Conservation (phyloP, 2,797 vertebrate genomes). For the Brotula barbata region DNA sequence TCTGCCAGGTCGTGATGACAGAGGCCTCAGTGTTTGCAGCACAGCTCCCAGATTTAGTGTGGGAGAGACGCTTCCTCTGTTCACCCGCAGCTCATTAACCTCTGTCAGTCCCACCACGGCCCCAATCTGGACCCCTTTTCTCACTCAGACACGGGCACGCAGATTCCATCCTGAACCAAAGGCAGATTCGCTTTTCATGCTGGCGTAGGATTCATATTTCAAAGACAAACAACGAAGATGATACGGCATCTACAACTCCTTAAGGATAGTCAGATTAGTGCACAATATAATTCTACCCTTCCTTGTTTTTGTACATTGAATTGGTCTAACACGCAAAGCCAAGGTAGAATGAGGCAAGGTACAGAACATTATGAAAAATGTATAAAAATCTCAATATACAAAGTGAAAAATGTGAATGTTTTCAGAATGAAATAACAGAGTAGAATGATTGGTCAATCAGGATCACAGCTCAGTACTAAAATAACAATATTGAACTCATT, state of each 20-base stretch:
- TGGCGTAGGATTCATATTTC: neutral
- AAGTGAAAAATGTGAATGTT: no score
- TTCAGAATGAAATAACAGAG: no score
- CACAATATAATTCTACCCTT: neutral
- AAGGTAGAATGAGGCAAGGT: no score
- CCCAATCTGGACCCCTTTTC: neutral
- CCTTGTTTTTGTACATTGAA: neutral
- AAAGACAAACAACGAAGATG: neutral
- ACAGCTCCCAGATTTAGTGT: slow-evolving; percentile 42
- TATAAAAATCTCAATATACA: no score
- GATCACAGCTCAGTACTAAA: no score
- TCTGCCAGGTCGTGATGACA: slow-evolving; percentile 55
- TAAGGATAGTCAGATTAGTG: neutral
- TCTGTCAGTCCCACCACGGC: slow-evolving; percentile 13
- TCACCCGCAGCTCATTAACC: slow-evolving; percentile 62
- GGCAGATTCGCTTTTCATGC: neutral
- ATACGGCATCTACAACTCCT: no score
- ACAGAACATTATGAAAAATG: no score
- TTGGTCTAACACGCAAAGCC: no score
- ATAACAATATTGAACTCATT: no score
- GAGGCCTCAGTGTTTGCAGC: slow-evolving; percentile 59
- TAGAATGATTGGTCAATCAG: no score
- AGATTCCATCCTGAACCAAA: neutral
- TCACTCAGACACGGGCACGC: slow-evolving; percentile 17
- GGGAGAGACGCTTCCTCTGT: slow-evolving; percentile 26